Evolutionary conservation across 2,113 vertebrate genomes (phyloP), one percentile per base, ranked within the genome.

Genomic region (Theristicus caerulescens): DNA sequence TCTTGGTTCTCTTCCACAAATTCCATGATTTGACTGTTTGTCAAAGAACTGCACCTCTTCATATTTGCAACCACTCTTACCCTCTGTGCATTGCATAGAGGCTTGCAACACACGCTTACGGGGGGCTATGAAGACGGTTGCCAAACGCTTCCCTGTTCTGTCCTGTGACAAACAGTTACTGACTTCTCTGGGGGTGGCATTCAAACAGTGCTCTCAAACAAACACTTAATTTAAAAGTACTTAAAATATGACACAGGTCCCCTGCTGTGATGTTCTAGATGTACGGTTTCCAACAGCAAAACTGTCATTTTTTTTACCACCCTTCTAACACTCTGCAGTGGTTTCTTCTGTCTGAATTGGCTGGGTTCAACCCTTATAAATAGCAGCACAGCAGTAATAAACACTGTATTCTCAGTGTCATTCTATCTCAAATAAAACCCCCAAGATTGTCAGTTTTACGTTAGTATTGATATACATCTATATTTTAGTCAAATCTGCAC

Each of bases 391-490:
- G 40, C 24, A 79, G 40, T 52, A 82, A 47, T 38, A 92, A 94
- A n/a, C 19, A 29, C 16, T 46, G 3, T 26, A 51, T 46, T 79
- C 29, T 62, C 52, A 34, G 8, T 26, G 40, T 32, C 79, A 69
- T 44, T 70, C 44, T 44, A 18, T 15, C 3, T 1, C 34, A 83
- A 69, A 49, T n/a, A 84, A 52, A 1, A 11, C 46, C 46, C 40
- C 40, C 11, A 46, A 51, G 19, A 51, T 31, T 66, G 17, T 42
- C 46, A 49, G 36, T 21, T 83, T 66, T 73, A 58, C 7, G 13
- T 42, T 21, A 74, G 17, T 18, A 46, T 40, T 0, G 0, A 44
- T n/a, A 58, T 8, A 74, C 24, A 46, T n/a, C n/a, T 87, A 16
- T 64, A 61, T 78, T 83, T 92, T 58, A 80, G 79, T 16, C 27